Conservation (phyloP, 2,888 invertebrate species). For the Lepidocyrtinus sp. region DNA sequence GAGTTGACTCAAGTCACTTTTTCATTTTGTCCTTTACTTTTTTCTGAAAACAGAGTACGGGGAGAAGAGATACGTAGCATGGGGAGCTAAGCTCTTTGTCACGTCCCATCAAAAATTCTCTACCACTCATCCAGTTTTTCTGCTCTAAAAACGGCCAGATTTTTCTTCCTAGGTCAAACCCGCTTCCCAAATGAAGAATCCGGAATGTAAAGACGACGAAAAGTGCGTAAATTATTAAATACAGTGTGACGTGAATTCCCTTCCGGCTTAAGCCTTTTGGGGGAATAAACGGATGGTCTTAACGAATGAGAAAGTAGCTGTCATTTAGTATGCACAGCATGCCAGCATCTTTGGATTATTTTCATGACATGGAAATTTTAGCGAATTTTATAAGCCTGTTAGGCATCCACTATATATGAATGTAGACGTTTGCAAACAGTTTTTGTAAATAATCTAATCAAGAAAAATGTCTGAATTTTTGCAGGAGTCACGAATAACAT, state of each 20-base stretch:
- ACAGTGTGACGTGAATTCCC: neutral
- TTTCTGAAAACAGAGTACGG: too few species aligned
- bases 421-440: too few species aligned
- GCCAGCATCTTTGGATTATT: too few species aligned
- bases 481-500: conserved; percentile 27
- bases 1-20: neutral
- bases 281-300: neutral
- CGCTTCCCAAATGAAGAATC: neutral
- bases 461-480: too few species aligned
- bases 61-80: too few species aligned
- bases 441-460: too few species aligned
- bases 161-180: neutral
- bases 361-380: too few species aligned
- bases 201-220: neutral
- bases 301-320: too few species aligned
- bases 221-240: neutral
- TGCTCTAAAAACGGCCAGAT: neutral
- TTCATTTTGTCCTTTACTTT: neutral
- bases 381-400: too few species aligned
- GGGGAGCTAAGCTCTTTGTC: too few species aligned
- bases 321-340: too few species aligned
- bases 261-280: neutral
- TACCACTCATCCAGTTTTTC: neutral
- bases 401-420: too few species aligned
- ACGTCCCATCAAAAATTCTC: neutral